Base-by-base conservation (phyloP, 2,113 vertebrate genomes). In the Dipodomys spectabilis region DNA sequence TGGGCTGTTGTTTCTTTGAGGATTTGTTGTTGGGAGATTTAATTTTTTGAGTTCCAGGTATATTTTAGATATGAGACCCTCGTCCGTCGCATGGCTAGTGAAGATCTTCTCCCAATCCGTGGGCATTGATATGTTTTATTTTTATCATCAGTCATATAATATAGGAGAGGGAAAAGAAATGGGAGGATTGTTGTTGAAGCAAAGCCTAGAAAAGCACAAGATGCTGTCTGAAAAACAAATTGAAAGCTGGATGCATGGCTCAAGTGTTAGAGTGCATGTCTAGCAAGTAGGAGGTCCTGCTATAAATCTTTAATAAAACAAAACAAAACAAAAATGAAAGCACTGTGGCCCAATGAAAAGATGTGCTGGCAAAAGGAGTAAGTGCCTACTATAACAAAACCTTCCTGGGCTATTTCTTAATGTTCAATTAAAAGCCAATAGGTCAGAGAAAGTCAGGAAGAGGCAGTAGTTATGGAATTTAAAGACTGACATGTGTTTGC, bases 391-490 rank as follows among this genome's bases (percentile, higher is more conserved):
- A 57, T 57, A 64, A 64, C 22, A 64, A 64, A 91, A 80, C 60
- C 23, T 79, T 91, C 27, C 19, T 65, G 7, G 39, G n/a, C 25
- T 73, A 23, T 23, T 88, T 74, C 20, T 60, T 77, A 90, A 62
- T 27, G 44, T 57, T 60, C 67, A 79, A 32, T 18, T 82, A 82
- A 73, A 90, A 79, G 20, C 32, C 62, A 89, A 75, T 12, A 83
- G 4, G 9, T 18, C 45, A 88, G 23, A 82, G 23, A 77, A 35
- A 39, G 25, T 4, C 16, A 80, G 22, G n/a, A 3, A 32, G 28
- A 1, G 2, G 1, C 45, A 16, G 22, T 16, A 10, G 78, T 4
- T 32, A 7, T 73, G 20, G 62, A 28, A 64, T 69, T 91, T 53
- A 53, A 85, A 71, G n/a, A 57, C 57, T 8, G 35, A 3, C 35